These are phyloP conservation scores for Sparidentex hasta DNA, from an alignment of 2,797 vertebrate genomes.

Conservation along the genomic window DNA sequence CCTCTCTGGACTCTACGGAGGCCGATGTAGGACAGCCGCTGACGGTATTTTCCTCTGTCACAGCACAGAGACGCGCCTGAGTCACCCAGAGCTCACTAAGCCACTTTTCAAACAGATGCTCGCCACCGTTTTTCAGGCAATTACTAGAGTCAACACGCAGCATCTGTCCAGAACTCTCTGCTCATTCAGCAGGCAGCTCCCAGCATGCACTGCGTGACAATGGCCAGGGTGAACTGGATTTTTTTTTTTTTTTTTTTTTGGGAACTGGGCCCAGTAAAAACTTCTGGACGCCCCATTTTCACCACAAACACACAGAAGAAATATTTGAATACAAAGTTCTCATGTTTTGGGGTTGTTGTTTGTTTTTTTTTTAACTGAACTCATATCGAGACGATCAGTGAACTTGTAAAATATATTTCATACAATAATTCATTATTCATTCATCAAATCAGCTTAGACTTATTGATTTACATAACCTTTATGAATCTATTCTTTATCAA, in stretches of 20 bases:
- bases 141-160: conserved; percentile 65
- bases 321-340: background rate
- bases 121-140: conserved; percentile 54
- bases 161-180: conserved; percentile 56
- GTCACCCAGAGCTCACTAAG: conserved; percentile 47
- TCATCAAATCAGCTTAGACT: no score
- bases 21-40: conserved; percentile 28
- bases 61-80: conserved; percentile 44
- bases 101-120: conserved; percentile 63
- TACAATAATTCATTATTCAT: no score
- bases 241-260: background rate
- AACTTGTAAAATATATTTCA: background rate
- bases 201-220: conserved; percentile 20
- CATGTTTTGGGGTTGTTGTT: background rate
- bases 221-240: background rate
- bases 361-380: background rate
- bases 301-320: background rate
- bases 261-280: background rate
- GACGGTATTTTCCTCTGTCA: conserved; percentile 6
- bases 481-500: no score
- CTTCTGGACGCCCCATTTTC: background rate
- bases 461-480: no score
- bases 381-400: background rate
- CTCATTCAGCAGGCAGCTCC: conserved; percentile 22
- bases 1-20: conserved; percentile 12